Conservation (phyloP, 2,113 vertebrate genomes). For the Spilogale gracilis region DNA sequence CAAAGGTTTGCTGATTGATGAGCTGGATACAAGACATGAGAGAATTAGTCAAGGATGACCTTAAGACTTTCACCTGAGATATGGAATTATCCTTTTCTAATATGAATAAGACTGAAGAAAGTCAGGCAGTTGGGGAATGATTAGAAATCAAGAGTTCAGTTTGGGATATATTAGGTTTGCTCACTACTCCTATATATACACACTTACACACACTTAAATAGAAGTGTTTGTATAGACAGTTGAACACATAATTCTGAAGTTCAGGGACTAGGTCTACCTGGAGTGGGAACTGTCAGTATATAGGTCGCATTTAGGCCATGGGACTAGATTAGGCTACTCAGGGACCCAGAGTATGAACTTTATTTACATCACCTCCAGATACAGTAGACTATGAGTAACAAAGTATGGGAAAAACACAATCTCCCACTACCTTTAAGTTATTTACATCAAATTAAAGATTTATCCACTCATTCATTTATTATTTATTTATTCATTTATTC, state of each 20-base stretch:
- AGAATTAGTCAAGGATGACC: neutral
- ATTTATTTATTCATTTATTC: neutral
- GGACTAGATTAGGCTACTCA: neutral
- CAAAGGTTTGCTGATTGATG: neutral
- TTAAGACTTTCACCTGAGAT: neutral
- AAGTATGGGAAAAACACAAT: neutral
- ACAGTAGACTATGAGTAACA: neutral
- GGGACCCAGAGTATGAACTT: neutral
- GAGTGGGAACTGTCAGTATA: neutral
- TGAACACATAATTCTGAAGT: neutral
- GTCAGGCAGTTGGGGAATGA: neutral
- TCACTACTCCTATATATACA: neutral
- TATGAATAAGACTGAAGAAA: neutral
- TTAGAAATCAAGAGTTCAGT: neutral
- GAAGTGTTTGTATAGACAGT: neutral
- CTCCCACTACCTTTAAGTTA: neutral
- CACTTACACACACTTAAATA: neutral
- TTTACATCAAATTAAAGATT: neutral
- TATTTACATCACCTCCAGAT: neutral
- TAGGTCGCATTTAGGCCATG: neutral
- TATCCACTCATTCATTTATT: neutral
- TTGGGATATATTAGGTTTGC: neutral
- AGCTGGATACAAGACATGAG: neutral
- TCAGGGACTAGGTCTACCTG: neutral
- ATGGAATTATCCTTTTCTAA: neutral